A percentile compares a stretch with the other conserved stretches of the same genome.
Conservation (phyloP, 2,113 vertebrate genomes). For the Anguilla japonica region DNA sequence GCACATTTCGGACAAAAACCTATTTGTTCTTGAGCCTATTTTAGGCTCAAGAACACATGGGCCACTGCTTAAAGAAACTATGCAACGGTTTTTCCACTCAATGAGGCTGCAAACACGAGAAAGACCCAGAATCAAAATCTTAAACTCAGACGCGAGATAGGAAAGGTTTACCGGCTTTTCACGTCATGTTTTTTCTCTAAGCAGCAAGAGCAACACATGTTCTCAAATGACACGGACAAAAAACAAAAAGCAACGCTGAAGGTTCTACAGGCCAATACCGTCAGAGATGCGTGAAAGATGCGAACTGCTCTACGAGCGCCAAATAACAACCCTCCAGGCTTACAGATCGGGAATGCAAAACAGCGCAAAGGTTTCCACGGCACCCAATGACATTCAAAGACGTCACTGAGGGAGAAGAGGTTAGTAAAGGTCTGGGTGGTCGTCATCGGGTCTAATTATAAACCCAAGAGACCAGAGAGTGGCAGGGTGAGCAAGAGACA, state of each 20-base stretch:
- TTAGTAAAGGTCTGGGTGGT: constrained; percentile 50
- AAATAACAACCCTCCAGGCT: constrained; percentile 26
- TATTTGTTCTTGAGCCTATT: no score
- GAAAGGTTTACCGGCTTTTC: neutral
- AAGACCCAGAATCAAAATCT: neutral
- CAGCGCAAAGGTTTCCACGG: constrained; percentile 48
- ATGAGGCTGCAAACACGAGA: neutral
- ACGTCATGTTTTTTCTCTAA: neutral
- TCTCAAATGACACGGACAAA: neutral
- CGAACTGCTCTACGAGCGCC: constrained; percentile 34
- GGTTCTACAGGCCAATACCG: neutral
- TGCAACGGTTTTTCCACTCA: no score
- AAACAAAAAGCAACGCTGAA: neutral
- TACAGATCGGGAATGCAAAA: constrained; percentile 23
- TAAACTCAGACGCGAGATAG: neutral
- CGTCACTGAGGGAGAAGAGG: constrained; percentile 47
- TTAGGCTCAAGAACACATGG: neutral
- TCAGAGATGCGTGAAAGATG: neutral
- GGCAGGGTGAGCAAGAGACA: constrained; percentile 17
- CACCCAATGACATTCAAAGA: constrained; percentile 53
- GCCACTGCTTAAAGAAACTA: neutral
- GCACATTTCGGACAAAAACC: neutral
- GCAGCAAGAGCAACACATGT: neutral
- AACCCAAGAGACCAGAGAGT: constrained; percentile 33
- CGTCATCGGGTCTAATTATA: constrained; percentile 55